Conservation (phyloP, 2,797 vertebrate genomes). For the Eutrigla gurnardus region DNA sequence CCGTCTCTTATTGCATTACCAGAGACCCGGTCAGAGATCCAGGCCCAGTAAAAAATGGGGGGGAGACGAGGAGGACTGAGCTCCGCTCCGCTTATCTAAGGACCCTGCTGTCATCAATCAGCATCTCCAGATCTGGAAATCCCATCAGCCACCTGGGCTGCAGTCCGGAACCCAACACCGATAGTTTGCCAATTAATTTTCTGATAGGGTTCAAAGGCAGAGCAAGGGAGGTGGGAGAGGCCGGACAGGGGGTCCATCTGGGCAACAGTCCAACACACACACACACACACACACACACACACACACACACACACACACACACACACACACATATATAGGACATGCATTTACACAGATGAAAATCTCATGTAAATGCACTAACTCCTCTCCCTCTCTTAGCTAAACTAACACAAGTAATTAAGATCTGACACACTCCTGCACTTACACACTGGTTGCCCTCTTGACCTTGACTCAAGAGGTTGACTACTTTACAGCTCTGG, state of each 20-base stretch:
- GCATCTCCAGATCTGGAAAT: constrained; percentile 80
- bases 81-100: constrained; percentile 65
- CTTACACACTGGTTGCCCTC: constrained; percentile 40
- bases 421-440: constrained; percentile 25
- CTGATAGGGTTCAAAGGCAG: constrained; percentile 77
- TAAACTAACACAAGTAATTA: constrained; percentile 35
- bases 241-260: constrained; percentile 41
- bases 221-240: constrained; percentile 53
- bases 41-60: constrained; percentile 40
- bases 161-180: constrained; percentile 71
- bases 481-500: constrained; percentile 71
- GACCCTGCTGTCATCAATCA: constrained; percentile 83
- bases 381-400: constrained; percentile 2
- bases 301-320: not conserved
- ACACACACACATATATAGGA: not conserved
- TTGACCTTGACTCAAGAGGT: constrained; percentile 71
- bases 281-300: constrained; percentile 21
- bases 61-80: constrained; percentile 8
- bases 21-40: constrained; percentile 63
- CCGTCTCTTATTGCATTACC: constrained; percentile 69
- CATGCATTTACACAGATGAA: too few relatives aligned
- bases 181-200: constrained; percentile 77
- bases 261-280: constrained; percentile 38
- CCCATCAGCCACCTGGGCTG: constrained; percentile 85
- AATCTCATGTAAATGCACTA: not conserved